phyloP scores from a whole-genome alignment of 1,140 invertebrate genomes.

The Meteorus sp. region DNA sequence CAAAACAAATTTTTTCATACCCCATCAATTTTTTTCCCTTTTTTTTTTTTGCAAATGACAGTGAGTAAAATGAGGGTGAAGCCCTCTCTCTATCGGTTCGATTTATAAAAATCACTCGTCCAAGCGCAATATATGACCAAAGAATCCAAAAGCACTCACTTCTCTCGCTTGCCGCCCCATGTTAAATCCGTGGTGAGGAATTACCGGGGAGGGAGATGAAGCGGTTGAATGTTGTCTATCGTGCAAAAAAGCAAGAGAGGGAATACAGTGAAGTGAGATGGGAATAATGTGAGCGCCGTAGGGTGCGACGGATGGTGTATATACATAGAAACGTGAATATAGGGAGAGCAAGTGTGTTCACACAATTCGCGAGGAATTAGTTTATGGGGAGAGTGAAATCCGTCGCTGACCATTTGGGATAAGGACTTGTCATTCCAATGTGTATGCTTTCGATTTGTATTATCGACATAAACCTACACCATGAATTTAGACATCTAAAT shows the following conservation, averaged over 20 bases:
- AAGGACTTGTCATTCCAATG: conserved; percentile 30
- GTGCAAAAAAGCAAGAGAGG: too few relatives aligned
- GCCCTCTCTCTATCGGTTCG: conserved; percentile 18
- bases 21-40: not conserved
- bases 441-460: conserved; percentile 12
- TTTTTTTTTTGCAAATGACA: not conserved
- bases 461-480: too few relatives aligned
- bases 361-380: conserved; percentile 31
- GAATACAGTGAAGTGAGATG: too few relatives aligned
- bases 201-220: conserved; percentile 2
- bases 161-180: conserved; percentile 6
- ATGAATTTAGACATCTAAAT: too few relatives aligned
- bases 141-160: conserved; percentile 19
- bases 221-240: too few relatives aligned
- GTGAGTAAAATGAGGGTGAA: not conserved
- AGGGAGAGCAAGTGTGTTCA: conserved; percentile 28
- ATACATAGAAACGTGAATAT: not conserved
- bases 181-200: conserved; percentile 16
- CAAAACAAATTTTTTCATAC: too few relatives aligned
- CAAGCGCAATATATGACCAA: conserved; percentile 33
- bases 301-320: conserved; percentile 12
- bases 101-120: conserved; percentile 51
- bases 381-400: conserved; percentile 35
- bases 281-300: too few relatives aligned
- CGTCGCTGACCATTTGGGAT: conserved; percentile 36